Evolutionary conservation across 2,113 vertebrate species (phyloP).

Genomic region (Amphiprion ocellaris): DNA sequence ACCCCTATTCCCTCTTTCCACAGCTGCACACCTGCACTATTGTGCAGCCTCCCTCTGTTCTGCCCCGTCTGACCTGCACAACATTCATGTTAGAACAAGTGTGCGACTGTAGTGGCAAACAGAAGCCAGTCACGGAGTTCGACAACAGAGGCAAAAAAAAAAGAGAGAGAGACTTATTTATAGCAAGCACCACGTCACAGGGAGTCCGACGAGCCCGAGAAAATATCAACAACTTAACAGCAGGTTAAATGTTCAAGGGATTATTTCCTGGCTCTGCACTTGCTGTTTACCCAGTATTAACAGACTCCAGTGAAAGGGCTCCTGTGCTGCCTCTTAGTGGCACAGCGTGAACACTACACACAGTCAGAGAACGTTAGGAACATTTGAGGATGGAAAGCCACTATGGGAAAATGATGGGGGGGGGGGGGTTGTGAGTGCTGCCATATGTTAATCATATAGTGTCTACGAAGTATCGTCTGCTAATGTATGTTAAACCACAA

Average conservation of each 20-base stretch:
- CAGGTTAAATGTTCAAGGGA: conserved; percentile 63
- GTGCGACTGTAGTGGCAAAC: not conserved
- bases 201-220: conserved; percentile 25
- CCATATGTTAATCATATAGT: conserved; percentile 9
- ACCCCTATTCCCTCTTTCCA: conserved; percentile 29
- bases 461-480: no score
- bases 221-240: conserved; percentile 59
- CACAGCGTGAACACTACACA: conserved; percentile 32
- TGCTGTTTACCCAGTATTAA: conserved; percentile 35
- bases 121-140: conserved; percentile 17
- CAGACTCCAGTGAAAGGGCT: conserved; percentile 12
- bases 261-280: conserved; percentile 57
- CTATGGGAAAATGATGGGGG: not conserved
- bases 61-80: conserved; percentile 29
- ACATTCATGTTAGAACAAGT: conserved; percentile 26
- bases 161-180: conserved; percentile 45
- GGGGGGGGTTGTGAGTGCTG: not conserved
- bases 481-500: no score
- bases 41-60: conserved; percentile 33
- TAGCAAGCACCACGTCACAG: conserved; percentile 51
- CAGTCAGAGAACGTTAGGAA: not conserved
- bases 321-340: conserved; percentile 67
- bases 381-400: not conserved
- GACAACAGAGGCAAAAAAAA: conserved; percentile 4
- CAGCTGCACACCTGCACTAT: conserved; percentile 66